These are phyloP conservation scores for Lethocerus indicus DNA, from an alignment of 1,140 invertebrate genomes.

Conservation along the genomic window DNA sequence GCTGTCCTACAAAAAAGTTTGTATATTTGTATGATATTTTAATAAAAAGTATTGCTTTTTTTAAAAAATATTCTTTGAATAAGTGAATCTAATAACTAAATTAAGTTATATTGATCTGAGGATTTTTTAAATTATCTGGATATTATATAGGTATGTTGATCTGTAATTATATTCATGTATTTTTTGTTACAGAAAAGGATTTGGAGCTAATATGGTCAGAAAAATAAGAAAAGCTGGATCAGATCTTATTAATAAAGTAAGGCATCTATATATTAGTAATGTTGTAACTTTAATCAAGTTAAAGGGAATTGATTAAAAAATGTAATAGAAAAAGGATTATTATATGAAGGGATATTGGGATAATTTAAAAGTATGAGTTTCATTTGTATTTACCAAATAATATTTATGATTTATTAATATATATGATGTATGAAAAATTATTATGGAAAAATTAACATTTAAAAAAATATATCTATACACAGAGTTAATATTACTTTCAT, in stretches of 20 bases:
- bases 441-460: neutral
- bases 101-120: neutral
- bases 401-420: neutral
- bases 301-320: neutral
- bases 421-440: neutral
- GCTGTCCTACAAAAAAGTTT: slow-evolving; percentile 39
- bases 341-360: neutral
- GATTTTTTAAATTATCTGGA: neutral
- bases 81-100: slow-evolving; percentile 9
- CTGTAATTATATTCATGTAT: slow-evolving; percentile 1
- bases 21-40: neutral
- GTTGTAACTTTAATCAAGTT: neutral
- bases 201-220: slow-evolving; percentile 66
- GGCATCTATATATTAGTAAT: neutral
- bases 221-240: slow-evolving; percentile 72
- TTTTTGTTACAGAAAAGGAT: slow-evolving; percentile 44
- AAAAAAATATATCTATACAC: neutral
- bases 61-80: slow-evolving; percentile 7
- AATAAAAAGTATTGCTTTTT: neutral
- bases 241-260: slow-evolving; percentile 67
- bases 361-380: no score
- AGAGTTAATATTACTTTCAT: neutral
- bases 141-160: neutral
- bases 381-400: no score
- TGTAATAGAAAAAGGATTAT: neutral